Base-by-base conservation (phyloP, 2,888 invertebrate genomes). In the Notodonta ziczac region DNA sequence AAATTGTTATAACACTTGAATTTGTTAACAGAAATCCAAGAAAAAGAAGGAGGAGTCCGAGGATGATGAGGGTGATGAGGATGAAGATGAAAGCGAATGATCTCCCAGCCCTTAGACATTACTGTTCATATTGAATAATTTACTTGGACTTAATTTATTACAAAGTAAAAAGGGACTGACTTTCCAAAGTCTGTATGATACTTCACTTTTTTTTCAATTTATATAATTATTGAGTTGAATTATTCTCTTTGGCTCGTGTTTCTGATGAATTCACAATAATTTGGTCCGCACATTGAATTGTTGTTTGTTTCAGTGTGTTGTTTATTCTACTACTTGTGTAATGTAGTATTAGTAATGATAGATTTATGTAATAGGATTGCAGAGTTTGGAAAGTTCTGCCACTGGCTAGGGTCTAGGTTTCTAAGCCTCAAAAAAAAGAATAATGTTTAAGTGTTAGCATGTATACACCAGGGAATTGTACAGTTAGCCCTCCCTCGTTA, bases 81-180 rank as follows among this genome's bases (percentile, higher is more conserved):
- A 95, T 70, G 95, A 95, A 66, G 95, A 96, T 77, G 95, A 95
- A 84, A 95, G 95, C 94, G 95, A 95, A 91, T 95, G 95, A 95
- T 93, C 93, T 92, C 93, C 85, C 84, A 80, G 83, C 75, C 80
- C 78, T 77, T 88, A 87, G 81, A 87, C 83, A 84, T 83, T 84
- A 85, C 91, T 92, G 93, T 91, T 94, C 93, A 90, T 92, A 92
- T 88, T 91, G 89, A 92, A 91, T 93, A 91, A 91, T 92, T 93
- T 91, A 91, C 91, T 91, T 90, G 89, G 90, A 92, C 90, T 93
- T 93, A 93, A 93, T 93, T 93, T 93, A 93, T 93, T 93, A 90
- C 91, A 90, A 91, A 90, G 87, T 89, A 91, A 91, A 90, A 88
- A 81, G 87, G 90, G 88, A 91, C 87, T 87, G 88, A 87, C 91